phyloP scores from a whole-genome alignment of 2,113 vertebrate species.

The Ceyx margarethae region DNA sequence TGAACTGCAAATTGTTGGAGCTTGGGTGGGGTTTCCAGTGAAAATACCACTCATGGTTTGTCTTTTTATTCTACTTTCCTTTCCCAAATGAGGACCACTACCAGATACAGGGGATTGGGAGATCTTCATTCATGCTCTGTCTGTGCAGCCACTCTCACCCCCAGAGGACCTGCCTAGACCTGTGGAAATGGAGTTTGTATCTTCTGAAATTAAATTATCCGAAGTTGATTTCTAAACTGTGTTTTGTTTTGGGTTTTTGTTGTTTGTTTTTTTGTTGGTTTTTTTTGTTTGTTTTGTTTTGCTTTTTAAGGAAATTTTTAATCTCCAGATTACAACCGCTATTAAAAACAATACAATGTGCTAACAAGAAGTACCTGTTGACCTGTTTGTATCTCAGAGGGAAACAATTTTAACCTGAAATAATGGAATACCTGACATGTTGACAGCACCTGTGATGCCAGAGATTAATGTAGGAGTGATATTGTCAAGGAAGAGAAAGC shows the following conservation, averaged over 20 bases:
- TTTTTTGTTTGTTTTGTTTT: no score
- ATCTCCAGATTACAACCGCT: neutral
- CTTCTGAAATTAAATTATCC: neutral
- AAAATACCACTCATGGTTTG: neutral
- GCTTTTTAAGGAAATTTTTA: neutral
- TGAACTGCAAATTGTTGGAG: neutral
- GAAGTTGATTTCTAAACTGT: neutral
- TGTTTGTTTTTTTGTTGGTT: no score
- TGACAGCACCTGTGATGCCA: neutral
- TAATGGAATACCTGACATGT: neutral
- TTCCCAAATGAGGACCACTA: neutral
- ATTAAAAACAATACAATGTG: neutral
- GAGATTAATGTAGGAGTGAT: neutral
- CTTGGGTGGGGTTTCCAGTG: neutral
- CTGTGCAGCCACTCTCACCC: neutral
- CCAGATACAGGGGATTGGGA: neutral
- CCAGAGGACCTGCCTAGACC: neutral
- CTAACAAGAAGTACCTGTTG: neutral
- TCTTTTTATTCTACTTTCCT: neutral
- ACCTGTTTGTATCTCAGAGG: neutral
- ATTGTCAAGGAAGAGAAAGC: neutral
- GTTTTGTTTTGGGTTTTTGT: no score
- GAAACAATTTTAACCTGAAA: neutral
- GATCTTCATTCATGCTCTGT: neutral
- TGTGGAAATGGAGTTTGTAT: neutral